Percentiles rank a stretch among this genome's conserved stretches.
Evolutionary conservation across 2,797 vertebrate genomes (phyloP).

Genomic region (Chloroceryle inda): DNA sequence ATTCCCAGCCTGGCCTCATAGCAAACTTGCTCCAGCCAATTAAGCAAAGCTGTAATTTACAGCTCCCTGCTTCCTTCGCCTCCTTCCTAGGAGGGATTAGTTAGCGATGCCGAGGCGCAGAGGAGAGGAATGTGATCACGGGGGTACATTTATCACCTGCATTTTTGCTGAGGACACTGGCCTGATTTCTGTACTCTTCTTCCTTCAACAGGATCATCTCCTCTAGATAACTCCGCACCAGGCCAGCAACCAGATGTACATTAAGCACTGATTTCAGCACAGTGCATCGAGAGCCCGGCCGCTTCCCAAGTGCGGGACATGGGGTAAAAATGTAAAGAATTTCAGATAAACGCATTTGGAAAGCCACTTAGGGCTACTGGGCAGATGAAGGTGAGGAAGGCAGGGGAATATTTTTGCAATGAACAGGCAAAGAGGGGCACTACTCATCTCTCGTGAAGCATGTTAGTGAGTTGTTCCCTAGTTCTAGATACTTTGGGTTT

Average conservation of each 20-base stretch:
- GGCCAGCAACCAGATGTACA: conserved; percentile 19
- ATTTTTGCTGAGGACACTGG: neutral
- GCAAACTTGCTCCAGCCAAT: conserved; percentile 8
- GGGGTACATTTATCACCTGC: conserved; percentile 26
- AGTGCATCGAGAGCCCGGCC: neutral
- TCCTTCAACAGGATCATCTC: conserved; percentile 51
- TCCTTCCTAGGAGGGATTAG: neutral
- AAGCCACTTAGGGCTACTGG: conserved; percentile 68
- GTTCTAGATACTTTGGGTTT: accelerated
- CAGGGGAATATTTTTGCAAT: neutral
- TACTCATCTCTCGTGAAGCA: accelerated
- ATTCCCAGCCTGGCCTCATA: conserved; percentile 13
- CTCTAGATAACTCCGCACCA: conserved; percentile 38
- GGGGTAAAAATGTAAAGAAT: conserved; percentile 78
- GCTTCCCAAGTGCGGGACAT: conserved; percentile 38
- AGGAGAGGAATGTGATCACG: neutral
- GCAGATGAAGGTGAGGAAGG: neutral
- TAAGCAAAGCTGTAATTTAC: conserved; percentile 40
- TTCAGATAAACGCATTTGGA: conserved; percentile 75
- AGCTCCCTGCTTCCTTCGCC: conserved; percentile 22
- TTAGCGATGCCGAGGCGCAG: accelerated
- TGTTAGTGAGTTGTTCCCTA: neutral
- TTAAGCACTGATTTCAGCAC: neutral
- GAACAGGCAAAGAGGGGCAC: neutral
- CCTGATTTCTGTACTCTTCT: neutral